Evolutionary conservation across 2,888 invertebrate genomes (phyloP).

Genomic region (Octodonta nipae): DNA sequence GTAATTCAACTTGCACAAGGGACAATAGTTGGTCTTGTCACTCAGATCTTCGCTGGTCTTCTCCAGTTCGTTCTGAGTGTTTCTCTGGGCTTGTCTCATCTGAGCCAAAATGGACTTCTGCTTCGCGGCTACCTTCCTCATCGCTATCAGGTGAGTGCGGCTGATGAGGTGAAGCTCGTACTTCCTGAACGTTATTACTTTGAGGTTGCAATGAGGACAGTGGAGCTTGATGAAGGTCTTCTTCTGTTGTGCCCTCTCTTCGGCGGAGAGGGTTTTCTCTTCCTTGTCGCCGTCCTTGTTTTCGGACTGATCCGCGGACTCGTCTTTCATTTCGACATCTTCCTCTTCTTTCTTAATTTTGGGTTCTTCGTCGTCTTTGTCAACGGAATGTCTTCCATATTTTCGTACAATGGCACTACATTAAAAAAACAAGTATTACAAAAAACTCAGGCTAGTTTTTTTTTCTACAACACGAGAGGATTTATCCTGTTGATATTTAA

Average conservation of each 20-base stretch:
- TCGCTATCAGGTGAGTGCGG: constrained; percentile 55
- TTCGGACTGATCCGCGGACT: too few relatives aligned
- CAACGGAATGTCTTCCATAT: constrained; percentile 19
- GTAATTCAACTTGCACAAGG: constrained; percentile 35
- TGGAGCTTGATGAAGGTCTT: constrained; percentile 52
- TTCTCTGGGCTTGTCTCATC: constrained; percentile 68
- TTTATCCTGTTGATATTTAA: too few relatives aligned
- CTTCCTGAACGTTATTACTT: constrained; percentile 60
- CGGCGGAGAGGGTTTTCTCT: background rate
- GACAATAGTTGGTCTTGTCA: constrained; percentile 33
- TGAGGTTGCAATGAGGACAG: constrained; percentile 66
- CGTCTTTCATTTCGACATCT: constrained; percentile 6
- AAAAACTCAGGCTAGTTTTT: background rate
- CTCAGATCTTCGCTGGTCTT: constrained; percentile 49
- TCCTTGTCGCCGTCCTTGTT: background rate
- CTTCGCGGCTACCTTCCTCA: constrained; percentile 59
- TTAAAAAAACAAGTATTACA: constrained; percentile 14
- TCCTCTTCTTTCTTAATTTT: constrained; percentile 15
- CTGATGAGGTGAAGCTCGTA: constrained; percentile 63
- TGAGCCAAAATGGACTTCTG: constrained; percentile 52
- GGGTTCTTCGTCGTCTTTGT: constrained; percentile 17
- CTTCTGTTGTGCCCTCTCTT: constrained; percentile 7
- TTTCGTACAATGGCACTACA: constrained; percentile 28
- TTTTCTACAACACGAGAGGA: background rate
- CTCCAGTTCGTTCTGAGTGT: constrained; percentile 66